Evolutionary conservation across 2,113 vertebrate species (phyloP), one percentile per base, ranked within the genome.

Genomic region (Carlito syrichta): DNA sequence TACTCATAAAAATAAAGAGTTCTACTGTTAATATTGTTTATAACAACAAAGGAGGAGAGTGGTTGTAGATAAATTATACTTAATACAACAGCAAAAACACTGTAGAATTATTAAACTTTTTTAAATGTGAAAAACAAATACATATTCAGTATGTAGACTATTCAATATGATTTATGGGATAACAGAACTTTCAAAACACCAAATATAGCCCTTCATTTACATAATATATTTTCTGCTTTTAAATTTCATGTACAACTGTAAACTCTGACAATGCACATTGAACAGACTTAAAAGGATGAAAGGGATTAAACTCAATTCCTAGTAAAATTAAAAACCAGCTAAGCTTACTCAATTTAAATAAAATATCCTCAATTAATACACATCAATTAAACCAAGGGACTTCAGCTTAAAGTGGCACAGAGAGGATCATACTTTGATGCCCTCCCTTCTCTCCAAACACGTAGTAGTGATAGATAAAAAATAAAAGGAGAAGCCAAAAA

Each of bases 271-370:
- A 87, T 91, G 40, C 4, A 66, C 32, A 92, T 1, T 76, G n/a
- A 85, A 85, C 25, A 76, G 74, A 77, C 50, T 60, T 52, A 43
- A 23, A 68, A 73, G 40, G 14, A 85, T 62, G 12, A 96, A 95
- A 68, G 27, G 14, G 52, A 87, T 40, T 68, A 92, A 92, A 90
- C 62, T 60, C 50, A 84, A 83, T 95, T 93, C 60, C 25, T 79
- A 90, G 40, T 76, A 92, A 94, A 95, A 79, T 63, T 38, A 79
- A 52, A 96, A 92, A 86, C n/a, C 43, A 94, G 50, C 54, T 88
- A 77, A 48, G 7, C 92, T 96, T 63, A 93, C 48, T 89, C 9
- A 74, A 32, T 82, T 95, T 77, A 79, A 89, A 73, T 68, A 94
- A 76, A 92, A 69, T 40, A 60, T 77, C 52, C 40, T 54, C 86